A percentile compares a stretch with the other conserved stretches of the same genome.
phyloP scores from a whole-genome alignment of 2,888 invertebrate genomes.

The Nebria salina region DNA sequence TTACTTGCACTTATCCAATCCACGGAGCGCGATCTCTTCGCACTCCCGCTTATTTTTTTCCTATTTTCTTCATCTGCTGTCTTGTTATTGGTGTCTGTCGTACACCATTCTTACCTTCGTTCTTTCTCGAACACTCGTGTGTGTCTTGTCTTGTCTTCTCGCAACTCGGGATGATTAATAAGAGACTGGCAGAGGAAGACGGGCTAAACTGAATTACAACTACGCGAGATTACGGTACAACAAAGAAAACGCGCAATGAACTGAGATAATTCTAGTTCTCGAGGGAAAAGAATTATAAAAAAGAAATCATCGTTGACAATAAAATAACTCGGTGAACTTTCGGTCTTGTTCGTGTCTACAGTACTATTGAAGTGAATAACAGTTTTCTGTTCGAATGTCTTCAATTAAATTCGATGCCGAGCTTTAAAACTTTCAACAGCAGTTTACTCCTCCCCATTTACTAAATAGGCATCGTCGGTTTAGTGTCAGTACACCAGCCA shows the following conservation, averaged over 20 bases:
- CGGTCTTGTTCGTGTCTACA: slow-evolving; percentile 4
- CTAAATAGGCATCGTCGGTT: slow-evolving; percentile 14
- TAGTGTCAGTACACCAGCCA: not conserved
- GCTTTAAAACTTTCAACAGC: slow-evolving; percentile 10
- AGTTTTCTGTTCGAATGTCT: slow-evolving; percentile 10
- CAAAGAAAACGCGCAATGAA: slow-evolving; percentile 16
- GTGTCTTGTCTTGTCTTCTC: not conserved
- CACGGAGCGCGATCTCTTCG: not conserved
- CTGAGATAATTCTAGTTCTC: not conserved
- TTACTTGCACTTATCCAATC: slow-evolving; percentile 18
- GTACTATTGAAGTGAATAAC: slow-evolving; percentile 13
- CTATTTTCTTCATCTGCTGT: not conserved
- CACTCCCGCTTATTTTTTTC: not conserved
- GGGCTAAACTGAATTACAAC: slow-evolving; percentile 10
- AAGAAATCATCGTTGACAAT: slow-evolving; percentile 15
- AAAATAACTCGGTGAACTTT: slow-evolving; percentile 16
- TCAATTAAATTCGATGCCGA: not conserved
- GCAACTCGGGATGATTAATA: not conserved
- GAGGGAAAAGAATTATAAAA: not conserved
- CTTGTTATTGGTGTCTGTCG: not conserved
- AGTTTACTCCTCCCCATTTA: not conserved
- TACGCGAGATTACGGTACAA: not conserved
- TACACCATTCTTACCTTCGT: not conserved
- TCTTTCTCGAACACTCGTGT: not conserved
- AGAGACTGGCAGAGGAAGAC: not conserved